Percentiles rank a stretch among this genome's conserved stretches.
phyloP scores from a whole-genome alignment of 2,113 vertebrate species.

The Paedocypris sp. region DNA sequence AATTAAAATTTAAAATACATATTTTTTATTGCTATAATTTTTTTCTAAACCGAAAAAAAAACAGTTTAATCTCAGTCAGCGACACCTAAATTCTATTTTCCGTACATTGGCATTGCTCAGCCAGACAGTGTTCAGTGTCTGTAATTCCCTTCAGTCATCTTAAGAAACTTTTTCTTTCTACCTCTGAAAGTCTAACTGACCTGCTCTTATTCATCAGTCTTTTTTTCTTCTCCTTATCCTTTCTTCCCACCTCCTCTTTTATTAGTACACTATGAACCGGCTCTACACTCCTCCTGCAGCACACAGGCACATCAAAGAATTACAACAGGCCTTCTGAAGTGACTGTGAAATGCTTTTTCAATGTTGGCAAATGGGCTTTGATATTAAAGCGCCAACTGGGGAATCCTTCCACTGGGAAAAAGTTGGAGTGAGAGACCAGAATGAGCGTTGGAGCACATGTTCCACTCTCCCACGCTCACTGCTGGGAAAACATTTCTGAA shows the following conservation, averaged over 20 bases:
- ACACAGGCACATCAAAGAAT: slow-evolving; percentile 25
- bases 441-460: slow-evolving; percentile 16
- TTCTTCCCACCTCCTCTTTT: slow-evolving; percentile 10
- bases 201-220: background rate
- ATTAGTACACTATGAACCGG: slow-evolving; percentile 11
- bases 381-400: slow-evolving; percentile 20
- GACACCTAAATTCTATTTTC: no score
- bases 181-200: slow-evolving; percentile 7
- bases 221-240: background rate
- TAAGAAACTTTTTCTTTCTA: slow-evolving; percentile 6
- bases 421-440: background rate
- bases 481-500: background rate
- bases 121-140: no score
- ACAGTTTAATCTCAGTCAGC: no score
- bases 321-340: slow-evolving; percentile 25
- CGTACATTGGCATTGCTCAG: no score
- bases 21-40: no score
- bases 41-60: no score
- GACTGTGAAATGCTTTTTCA: slow-evolving; percentile 22
- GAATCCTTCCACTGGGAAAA: slow-evolving; percentile 17
- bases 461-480: slow-evolving; percentile 7
- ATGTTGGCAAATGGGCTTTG: slow-evolving; percentile 25
- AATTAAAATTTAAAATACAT: no score
- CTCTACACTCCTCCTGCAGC: slow-evolving; percentile 5
- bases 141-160: no score